These are phyloP conservation scores for Microcebus griseorufus DNA, from an alignment of 2,113 vertebrate species.

Conservation along the genomic window DNA sequence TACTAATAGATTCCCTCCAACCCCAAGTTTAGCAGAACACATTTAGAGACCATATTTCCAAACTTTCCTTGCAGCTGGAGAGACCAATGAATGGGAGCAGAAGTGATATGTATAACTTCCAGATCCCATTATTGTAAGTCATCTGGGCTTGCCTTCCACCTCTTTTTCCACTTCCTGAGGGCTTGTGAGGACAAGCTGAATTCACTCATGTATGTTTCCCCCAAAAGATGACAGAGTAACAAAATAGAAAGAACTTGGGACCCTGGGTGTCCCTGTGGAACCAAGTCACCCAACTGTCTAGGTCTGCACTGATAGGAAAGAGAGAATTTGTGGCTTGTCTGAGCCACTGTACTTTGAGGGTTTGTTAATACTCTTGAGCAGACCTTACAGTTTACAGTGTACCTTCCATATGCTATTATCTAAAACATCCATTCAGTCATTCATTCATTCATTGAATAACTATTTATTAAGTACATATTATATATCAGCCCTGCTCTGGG, in stretches of 20 bases:
- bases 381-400: neutral
- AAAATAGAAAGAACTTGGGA: neutral
- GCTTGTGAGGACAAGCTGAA: neutral
- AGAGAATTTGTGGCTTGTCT: neutral
- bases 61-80: neutral
- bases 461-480: neutral
- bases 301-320: neutral
- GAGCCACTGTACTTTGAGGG: neutral
- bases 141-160: neutral
- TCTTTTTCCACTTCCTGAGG: neutral
- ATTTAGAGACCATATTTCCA: neutral
- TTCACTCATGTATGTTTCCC: neutral
- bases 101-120: neutral
- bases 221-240: neutral
- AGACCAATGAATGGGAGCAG: neutral
- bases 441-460: neutral
- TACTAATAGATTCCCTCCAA: neutral
- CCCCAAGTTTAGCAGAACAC: neutral
- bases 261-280: neutral
- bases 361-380: neutral
- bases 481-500: neutral
- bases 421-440: neutral
- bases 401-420: neutral
- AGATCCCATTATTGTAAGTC: neutral
- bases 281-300: neutral